A percentile compares a stretch with the other conserved stretches of the same genome.
Conservation (phyloP, 1,140 invertebrate genomes). For the Steinernema khuongi region DNA sequence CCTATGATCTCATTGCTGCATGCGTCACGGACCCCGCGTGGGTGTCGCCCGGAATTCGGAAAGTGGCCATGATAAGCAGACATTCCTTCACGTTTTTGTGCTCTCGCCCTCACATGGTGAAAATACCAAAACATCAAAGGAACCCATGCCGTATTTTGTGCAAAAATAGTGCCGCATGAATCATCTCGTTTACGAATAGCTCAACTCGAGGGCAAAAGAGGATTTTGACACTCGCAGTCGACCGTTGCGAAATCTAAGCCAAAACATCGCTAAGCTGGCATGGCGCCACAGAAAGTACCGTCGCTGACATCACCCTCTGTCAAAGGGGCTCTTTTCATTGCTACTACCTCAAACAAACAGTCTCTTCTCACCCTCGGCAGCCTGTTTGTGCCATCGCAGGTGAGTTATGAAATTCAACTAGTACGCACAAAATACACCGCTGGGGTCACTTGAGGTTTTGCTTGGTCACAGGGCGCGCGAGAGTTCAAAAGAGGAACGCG, state of each 20-base stretch:
- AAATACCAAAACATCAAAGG: no score
- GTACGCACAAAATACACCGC: background rate
- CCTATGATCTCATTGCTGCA: background rate
- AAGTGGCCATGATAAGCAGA: no score
- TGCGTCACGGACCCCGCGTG: constrained; percentile 2
- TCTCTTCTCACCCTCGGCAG: background rate
- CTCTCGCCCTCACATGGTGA: no score
- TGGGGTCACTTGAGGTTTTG: background rate
- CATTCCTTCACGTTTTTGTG: no score
- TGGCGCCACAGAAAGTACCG: background rate
- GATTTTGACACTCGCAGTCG: background rate
- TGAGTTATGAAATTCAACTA: background rate
- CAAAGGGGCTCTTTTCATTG: background rate
- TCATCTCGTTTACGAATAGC: background rate
- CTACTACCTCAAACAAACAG: background rate
- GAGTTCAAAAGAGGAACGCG: background rate
- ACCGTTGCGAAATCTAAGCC: background rate
- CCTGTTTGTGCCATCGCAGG: background rate
- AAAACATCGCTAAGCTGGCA: background rate
- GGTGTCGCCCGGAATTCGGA: background rate
- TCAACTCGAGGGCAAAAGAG: background rate
- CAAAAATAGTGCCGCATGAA: background rate
- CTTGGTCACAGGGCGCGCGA: background rate
- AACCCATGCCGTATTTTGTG: background rate
- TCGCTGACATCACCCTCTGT: background rate